Base-by-base conservation (phyloP, 2,797 vertebrate genomes). In the Platyrinchus mystaceus region DNA sequence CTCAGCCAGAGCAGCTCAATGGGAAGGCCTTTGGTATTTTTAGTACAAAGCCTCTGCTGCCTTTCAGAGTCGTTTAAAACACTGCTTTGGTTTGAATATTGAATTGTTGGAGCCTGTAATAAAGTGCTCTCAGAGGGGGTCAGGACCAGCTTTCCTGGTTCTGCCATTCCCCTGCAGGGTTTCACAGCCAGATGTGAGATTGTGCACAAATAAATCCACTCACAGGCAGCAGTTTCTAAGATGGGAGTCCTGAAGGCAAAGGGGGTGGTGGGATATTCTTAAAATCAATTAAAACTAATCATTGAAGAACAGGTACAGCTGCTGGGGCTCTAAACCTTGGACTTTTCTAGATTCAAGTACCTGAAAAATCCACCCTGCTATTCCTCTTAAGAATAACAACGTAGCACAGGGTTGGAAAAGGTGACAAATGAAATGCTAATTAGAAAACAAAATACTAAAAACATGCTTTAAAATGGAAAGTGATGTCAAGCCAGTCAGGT, bases 1-100 rank as follows among this genome's bases (percentile, higher is more conserved):
- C 92, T 93, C 96, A 87, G 88, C 93, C 58, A 69, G n/a, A 92
- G 66, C 62, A 10, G 63, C 89, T 90, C 68, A 6, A 23, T 50
- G 46, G 88, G 85, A 93, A 96, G 90, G 34, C 69, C 85, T 95
- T 84, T 23, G 80, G 70, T 90, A 93, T 93, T 91, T 93, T 95
- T 71, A 88, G 88, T 13, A 43, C 52, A 26, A 62, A 86, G 77
- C 39, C 86, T 78, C 58, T 27, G 17, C 47, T 63, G 87, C 85
- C 83, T 74, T 80, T 37, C 62, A 20, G 49, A 64, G 47, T 19
- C 46, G 10, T 95, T 93, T 39, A 18, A 89, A 50, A 78, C 56
- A 46, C 50, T 39, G 73, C 80, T 80, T 64, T 84, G 82, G 84
- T 90, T 73, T 71, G 69, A 59, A 63, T 56, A 88, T 81, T 66